Evolutionary conservation across 2,113 vertebrate species (phyloP), one percentile per base, ranked within the genome.

Genomic region (Python bivittatus): DNA sequence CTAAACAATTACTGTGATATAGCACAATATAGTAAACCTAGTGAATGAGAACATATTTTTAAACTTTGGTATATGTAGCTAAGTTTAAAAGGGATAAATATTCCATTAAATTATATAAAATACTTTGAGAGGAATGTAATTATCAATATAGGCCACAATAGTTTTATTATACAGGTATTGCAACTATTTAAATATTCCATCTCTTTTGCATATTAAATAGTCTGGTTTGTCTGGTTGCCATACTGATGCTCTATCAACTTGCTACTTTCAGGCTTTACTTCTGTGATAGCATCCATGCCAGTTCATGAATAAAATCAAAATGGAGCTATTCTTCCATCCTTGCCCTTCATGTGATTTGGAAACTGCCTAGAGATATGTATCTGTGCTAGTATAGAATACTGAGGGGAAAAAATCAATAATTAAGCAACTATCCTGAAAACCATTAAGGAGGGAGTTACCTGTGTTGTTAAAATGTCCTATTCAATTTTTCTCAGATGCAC

Each of bases 41-140:
- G 38, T 60, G 53, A 92, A 61, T 92, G 89, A 29, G 22, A 38
- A 22, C n/a, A n/a, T 88, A 79, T 91, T 92, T 84, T 58, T 60
- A 57, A 92, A 93, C 90, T 91, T 92, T 92, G 52, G 44, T 54
- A 72, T 83, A 84, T 54, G 17, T 92, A 92, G 54, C 52, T 8
- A 87, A 94, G 93, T 93, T 90, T 56, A 83, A 88, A 17, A 95
- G n/a, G 92, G 8, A 9, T 7, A 58, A 64, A 1, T 12, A 4
- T 57, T 87, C 38, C 58, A 2, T 53, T 56, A 54, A 91, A 68
- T 61, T 22, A 92, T 90, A 56, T n/a, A 61, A 86, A 90, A 87
- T 27, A 56, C 92, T 88, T 7, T 72, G 0, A 93, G 13, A 10
- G 38, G 3, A 93, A 95, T 53, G 57, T 20, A 52, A 57, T 52